phyloP scores from a whole-genome alignment of 1,140 invertebrate genomes.

The Drosophila kikkawai region DNA sequence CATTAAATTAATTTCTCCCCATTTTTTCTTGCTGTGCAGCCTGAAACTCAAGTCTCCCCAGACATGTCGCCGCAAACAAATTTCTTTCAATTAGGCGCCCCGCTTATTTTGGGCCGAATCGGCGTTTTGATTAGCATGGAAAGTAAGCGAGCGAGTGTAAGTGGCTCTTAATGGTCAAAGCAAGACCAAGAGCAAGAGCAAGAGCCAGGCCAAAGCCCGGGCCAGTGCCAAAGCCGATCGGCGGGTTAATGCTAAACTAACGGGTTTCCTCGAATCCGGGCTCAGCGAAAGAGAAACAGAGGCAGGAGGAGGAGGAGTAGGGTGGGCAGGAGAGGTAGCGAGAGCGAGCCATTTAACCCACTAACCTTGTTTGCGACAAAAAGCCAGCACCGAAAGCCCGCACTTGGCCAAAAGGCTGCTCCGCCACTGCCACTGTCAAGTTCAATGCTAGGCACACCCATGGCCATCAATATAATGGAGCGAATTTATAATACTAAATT shows the following conservation, averaged over 20 bases:
- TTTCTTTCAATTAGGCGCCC: slow-evolving; percentile 54
- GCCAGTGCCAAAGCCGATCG: slow-evolving; percentile 62
- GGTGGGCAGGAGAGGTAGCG: slow-evolving; percentile 13
- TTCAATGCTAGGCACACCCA: slow-evolving; percentile 63
- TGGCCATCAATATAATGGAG: background rate
- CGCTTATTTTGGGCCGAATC: slow-evolving; percentile 27
- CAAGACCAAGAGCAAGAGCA: slow-evolving; percentile 44
- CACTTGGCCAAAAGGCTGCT: slow-evolving; percentile 26
- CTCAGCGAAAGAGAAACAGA: slow-evolving; percentile 18
- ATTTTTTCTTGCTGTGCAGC: slow-evolving; percentile 1
- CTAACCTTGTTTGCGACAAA: slow-evolving; percentile 77
- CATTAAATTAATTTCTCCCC: background rate
- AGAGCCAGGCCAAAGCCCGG: background rate
- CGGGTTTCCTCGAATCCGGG: slow-evolving; percentile 45
- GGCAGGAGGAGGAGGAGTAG: background rate
- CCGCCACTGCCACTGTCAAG: slow-evolving; percentile 56
- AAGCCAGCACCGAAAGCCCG: slow-evolving; percentile 35
- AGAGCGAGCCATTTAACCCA: slow-evolving; percentile 69
- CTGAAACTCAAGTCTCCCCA: slow-evolving; percentile 7
- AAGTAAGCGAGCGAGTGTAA: slow-evolving; percentile 63
- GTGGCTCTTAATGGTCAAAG: slow-evolving; percentile 65
- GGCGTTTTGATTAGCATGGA: slow-evolving; percentile 55
- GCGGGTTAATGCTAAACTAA: slow-evolving; percentile 32
- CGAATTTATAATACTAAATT: background rate
- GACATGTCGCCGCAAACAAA: slow-evolving; percentile 52